These are phyloP conservation scores for Bombylius discolor DNA, from an alignment of 2,888 invertebrate species.

Conservation along the genomic window DNA sequence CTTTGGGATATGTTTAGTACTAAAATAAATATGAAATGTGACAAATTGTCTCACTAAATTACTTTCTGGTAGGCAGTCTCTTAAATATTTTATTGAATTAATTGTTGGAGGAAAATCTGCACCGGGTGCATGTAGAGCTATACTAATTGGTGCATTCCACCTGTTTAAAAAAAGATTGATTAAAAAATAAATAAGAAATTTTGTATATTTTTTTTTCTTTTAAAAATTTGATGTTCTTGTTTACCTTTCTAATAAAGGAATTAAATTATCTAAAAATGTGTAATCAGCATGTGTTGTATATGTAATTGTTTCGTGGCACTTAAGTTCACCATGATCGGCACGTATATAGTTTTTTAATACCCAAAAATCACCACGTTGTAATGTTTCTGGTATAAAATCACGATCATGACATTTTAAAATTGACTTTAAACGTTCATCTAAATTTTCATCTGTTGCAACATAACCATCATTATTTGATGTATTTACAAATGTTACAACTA, in stretches of 20 bases:
- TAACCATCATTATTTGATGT: conserved; percentile 28
- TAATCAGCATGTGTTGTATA: conserved; percentile 88
- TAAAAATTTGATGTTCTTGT: background rate
- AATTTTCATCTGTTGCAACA: conserved; percentile 31
- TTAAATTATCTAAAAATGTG: conserved; percentile 80
- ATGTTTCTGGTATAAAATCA: conserved; percentile 44
- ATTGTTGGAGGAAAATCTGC: conserved; percentile 65
- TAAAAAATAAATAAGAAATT: background rate
- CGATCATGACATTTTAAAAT: conserved; percentile 50
- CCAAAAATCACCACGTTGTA: conserved; percentile 74
- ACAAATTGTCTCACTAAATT: conserved; percentile 62
- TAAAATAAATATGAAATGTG: conserved; percentile 83
- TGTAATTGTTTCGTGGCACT: conserved; percentile 75
- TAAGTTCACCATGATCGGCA: conserved; percentile 51
- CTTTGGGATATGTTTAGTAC: conserved; percentile 72
- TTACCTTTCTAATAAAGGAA: conserved; percentile 64
- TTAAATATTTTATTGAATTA: conserved; percentile 65
- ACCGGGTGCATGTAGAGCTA: conserved; percentile 80
- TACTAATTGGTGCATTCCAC: conserved; percentile 79
- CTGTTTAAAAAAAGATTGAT: conserved; percentile 26
- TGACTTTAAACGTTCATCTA: conserved; percentile 33
- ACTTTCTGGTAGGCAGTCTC: conserved; percentile 55
- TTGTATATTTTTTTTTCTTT: background rate
- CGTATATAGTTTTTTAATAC: conserved; percentile 76
- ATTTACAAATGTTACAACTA: conserved; percentile 21